phyloP scores from a whole-genome alignment of 2,113 vertebrate genomes.

The Phylloscopus whistleri region DNA sequence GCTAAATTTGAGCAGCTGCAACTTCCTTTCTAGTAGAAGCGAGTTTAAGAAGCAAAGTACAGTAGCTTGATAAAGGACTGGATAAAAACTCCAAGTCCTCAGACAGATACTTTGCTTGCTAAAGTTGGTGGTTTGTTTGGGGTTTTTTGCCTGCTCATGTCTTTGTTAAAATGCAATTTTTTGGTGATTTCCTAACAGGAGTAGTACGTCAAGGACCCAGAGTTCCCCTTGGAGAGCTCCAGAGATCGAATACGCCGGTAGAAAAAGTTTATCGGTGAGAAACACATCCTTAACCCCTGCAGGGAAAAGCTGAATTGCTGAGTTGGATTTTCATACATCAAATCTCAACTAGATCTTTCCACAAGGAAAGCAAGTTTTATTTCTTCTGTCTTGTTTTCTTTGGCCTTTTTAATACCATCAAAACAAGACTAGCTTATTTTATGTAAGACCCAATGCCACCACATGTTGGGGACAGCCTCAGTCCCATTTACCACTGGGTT shows the following conservation, averaged over 20 bases:
- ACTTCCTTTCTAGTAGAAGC: background rate
- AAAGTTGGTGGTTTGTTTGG: background rate
- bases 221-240: constrained; percentile 84
- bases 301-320: background rate
- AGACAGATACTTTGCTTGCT: background rate
- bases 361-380: background rate
- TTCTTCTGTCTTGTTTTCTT: background rate
- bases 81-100: background rate
- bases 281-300: background rate
- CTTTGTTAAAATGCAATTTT: background rate
- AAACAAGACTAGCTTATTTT: background rate
- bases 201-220: constrained; percentile 76
- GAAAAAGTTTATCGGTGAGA: constrained; percentile 95
- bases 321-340: background rate
- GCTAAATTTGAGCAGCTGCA: background rate
- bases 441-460: background rate
- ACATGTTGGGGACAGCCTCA: background rate
- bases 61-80: background rate
- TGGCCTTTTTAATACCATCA: background rate
- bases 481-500: background rate
- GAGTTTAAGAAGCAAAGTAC: background rate
- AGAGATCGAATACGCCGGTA: constrained; percentile 77
- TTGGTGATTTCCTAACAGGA: constrained; percentile 68
- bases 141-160: background rate
- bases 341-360: background rate